phyloP scores from a whole-genome alignment of 2,888 invertebrate species.

The Calameuta filiformis region DNA sequence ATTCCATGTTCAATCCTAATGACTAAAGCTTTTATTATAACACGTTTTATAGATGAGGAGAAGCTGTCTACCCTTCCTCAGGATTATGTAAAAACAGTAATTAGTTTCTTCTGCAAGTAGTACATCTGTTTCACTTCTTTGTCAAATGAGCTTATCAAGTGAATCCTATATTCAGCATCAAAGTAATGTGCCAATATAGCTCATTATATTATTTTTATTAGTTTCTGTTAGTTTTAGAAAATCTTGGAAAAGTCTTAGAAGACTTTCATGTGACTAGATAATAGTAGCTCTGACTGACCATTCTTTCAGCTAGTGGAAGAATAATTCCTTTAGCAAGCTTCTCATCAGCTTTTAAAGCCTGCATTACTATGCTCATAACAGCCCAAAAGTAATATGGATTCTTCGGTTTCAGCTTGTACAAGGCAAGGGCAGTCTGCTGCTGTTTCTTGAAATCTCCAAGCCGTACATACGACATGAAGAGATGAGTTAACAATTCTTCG shows the following conservation, averaged over 20 bases:
- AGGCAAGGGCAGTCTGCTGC: conserved; percentile 87
- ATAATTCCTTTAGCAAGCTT: conserved; percentile 74
- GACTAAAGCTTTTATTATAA: neutral
- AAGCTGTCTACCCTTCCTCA: neutral
- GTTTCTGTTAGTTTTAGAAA: neutral
- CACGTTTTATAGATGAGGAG: neutral
- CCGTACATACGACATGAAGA: conserved; percentile 96
- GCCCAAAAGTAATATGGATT: conserved; percentile 99
- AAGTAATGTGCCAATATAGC: neutral
- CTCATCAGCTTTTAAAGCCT: conserved; percentile 71
- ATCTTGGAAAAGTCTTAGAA: neutral
- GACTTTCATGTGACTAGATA: neutral
- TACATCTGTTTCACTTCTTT: neutral
- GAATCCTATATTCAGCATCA: neutral
- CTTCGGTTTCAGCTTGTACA: conserved; percentile 92
- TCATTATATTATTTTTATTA: neutral
- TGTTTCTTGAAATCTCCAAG: conserved; percentile 90
- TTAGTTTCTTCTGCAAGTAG: neutral
- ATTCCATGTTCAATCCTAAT: conserved; percentile 6
- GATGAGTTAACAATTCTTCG: conserved; percentile 92
- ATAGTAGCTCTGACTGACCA: conserved; percentile 73
- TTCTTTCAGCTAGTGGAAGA: conserved; percentile 89
- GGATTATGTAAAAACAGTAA: neutral
- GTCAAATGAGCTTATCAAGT: neutral
- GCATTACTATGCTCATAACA: conserved; percentile 95